Conservation (phyloP, 2,888 invertebrate genomes). For the Galeopsomyia nigrocyanea region DNA sequence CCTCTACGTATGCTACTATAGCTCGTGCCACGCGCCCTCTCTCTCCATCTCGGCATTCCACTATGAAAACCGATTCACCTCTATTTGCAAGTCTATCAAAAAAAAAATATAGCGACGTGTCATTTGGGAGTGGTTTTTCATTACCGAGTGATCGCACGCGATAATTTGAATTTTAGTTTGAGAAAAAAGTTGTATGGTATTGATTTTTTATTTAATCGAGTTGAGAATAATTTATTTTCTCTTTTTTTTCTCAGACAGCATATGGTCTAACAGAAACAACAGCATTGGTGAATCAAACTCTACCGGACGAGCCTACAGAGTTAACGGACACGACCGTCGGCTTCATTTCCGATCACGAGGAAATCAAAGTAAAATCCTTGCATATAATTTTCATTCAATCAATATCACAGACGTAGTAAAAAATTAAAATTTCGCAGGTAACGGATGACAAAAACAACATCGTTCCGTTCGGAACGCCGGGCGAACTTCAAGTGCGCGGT, state of each 20-base stretch:
- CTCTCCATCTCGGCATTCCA: too few species aligned
- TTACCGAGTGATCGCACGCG: too few species aligned
- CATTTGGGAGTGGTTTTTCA: too few species aligned
- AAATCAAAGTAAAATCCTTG: conserved; percentile 71
- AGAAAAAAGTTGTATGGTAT: too few species aligned
- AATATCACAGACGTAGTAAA: neutral
- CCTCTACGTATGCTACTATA: too few species aligned
- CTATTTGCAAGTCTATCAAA: conserved; percentile 1
- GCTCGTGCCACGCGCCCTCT: neutral
- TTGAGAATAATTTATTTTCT: conserved; percentile 2
- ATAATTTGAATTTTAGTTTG: too few species aligned
- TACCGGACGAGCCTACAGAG: conserved; percentile 68
- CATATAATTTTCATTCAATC: neutral
- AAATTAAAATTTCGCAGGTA: conserved; percentile 68
- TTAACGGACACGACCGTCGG: conserved; percentile 72
- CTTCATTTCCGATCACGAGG: conserved; percentile 72
- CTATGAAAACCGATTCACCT: conserved; percentile 19
- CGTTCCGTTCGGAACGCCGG: conserved; percentile 79
- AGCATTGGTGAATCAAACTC: conserved; percentile 71
- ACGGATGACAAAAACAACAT: conserved; percentile 75
- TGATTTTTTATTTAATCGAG: too few species aligned
- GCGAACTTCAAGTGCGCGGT: conserved; percentile 83
- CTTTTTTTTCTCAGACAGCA: conserved; percentile 68
- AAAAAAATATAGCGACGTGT: too few species aligned
- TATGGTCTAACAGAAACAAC: conserved; percentile 76